These are phyloP conservation scores for Mionectes olivaceus DNA, from an alignment of 2,797 vertebrate species.

Conservation along the genomic window DNA sequence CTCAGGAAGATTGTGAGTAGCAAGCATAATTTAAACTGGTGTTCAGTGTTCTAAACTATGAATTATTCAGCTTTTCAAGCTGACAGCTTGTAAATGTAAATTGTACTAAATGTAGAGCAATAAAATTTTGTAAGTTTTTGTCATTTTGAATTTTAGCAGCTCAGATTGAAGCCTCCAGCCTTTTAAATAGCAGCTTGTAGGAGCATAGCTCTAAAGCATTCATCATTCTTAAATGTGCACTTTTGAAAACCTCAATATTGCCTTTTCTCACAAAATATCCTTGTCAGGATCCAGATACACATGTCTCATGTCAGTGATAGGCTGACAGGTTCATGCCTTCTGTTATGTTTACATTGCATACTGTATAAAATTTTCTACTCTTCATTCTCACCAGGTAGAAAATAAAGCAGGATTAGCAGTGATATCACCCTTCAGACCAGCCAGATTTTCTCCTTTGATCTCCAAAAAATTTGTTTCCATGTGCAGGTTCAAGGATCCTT, in stretches of 20 bases:
- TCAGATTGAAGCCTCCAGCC: slow-evolving; percentile 69
- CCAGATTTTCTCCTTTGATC: slow-evolving; percentile 11
- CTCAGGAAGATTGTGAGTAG: slow-evolving; percentile 53
- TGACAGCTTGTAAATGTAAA: slow-evolving; percentile 80
- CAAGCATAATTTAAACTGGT: slow-evolving; percentile 32
- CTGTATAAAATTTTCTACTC: slow-evolving; percentile 36
- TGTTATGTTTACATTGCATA: neutral
- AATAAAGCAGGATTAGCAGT: neutral
- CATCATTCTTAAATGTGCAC: slow-evolving; percentile 39
- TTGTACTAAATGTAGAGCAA: slow-evolving; percentile 78
- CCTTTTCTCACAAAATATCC: slow-evolving; percentile 61
- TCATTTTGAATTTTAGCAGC: slow-evolving; percentile 78
- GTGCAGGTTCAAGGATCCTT: neutral
- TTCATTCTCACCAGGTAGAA: neutral
- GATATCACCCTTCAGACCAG: slow-evolving; percentile 14
- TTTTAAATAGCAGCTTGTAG: slow-evolving; percentile 76
- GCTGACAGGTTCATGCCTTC: slow-evolving; percentile 54
- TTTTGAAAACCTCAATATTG: slow-evolving; percentile 57
- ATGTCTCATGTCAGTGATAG: slow-evolving; percentile 44
- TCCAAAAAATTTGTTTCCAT: neutral
- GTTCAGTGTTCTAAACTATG: slow-evolving; percentile 49
- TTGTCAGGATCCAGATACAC: slow-evolving; percentile 65
- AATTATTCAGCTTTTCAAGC: slow-evolving; percentile 74
- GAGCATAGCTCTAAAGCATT: slow-evolving; percentile 58
- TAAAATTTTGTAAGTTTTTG: slow-evolving; percentile 81